A percentile compares a stretch with the other conserved stretches of the same genome.
These are phyloP conservation scores for Vulpes ferrilata DNA, from an alignment of 2,113 vertebrate genomes.

Conservation along the genomic window DNA sequence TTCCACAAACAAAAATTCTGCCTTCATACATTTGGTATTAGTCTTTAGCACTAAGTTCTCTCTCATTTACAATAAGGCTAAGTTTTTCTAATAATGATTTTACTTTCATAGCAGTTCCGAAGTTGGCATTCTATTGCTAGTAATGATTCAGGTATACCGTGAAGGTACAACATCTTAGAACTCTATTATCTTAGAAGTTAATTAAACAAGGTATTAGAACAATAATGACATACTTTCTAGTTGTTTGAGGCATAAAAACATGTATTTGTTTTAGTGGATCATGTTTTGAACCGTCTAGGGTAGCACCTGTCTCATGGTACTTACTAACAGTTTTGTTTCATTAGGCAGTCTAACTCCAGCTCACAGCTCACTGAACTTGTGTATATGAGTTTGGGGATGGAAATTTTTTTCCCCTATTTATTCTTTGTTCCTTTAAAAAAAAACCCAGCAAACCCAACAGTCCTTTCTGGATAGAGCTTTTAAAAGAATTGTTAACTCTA, in stretches of 20 bases:
- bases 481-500: slow-evolving; percentile 68
- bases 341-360: not conserved
- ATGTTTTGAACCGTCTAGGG: not conserved
- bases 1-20: slow-evolving; percentile 60
- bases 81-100: slow-evolving; percentile 51
- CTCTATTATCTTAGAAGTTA: not conserved
- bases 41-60: slow-evolving; percentile 1
- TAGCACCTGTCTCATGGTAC: slow-evolving; percentile 28
- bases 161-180: not conserved
- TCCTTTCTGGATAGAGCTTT: slow-evolving; percentile 50
- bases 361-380: not conserved
- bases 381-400: slow-evolving; percentile 19
- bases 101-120: slow-evolving; percentile 44
- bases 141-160: slow-evolving; percentile 51
- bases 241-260: slow-evolving; percentile 29
- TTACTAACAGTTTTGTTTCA: not conserved
- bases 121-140: slow-evolving; percentile 46
- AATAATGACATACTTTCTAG: slow-evolving; percentile 36
- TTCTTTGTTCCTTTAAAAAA: slow-evolving; percentile 38
- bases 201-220: slow-evolving; percentile 47
- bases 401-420: slow-evolving; percentile 34
- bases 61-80: slow-evolving; percentile 49
- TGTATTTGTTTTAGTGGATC: slow-evolving; percentile 44
- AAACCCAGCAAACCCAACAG: not conserved
- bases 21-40: slow-evolving; percentile 57